Evolutionary conservation across 2,113 vertebrate genomes (phyloP).

Genomic region (Anseranas semipalmata): DNA sequence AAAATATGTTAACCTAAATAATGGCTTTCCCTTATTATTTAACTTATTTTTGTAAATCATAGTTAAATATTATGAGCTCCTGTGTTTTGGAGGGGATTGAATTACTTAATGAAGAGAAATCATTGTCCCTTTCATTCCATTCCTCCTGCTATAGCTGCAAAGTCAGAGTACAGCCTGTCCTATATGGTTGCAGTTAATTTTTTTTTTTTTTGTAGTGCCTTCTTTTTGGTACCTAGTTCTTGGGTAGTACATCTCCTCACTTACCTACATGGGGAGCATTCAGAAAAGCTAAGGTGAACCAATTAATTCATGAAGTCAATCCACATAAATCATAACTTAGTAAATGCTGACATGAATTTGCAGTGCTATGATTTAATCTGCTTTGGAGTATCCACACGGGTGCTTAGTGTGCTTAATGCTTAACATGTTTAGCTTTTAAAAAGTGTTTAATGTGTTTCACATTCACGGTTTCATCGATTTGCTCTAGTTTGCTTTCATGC

Average conservation of each 20-base stretch:
- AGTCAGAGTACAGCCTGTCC: neutral
- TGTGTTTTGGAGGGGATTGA: neutral
- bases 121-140: neutral
- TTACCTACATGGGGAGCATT: neutral
- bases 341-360: neutral
- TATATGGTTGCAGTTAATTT: neutral
- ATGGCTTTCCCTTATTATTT: neutral
- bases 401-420: slow-evolving; percentile 3
- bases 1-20: neutral
- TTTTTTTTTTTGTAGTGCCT: neutral
- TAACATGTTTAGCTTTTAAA: neutral
- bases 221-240: neutral
- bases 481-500: neutral
- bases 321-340: neutral
- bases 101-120: neutral
- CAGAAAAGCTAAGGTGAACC: neutral
- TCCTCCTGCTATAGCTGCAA: neutral
- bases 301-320: neutral
- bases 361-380: slow-evolving; percentile 16
- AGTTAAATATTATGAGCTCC: neutral
- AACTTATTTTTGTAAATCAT: neutral
- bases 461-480: neutral
- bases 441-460: slow-evolving; percentile 41
- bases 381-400: slow-evolving; percentile 25
- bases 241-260: neutral